Evolutionary conservation across 1,140 invertebrate genomes (phyloP).

Genomic region (Temnothorax curvispinosus): DNA sequence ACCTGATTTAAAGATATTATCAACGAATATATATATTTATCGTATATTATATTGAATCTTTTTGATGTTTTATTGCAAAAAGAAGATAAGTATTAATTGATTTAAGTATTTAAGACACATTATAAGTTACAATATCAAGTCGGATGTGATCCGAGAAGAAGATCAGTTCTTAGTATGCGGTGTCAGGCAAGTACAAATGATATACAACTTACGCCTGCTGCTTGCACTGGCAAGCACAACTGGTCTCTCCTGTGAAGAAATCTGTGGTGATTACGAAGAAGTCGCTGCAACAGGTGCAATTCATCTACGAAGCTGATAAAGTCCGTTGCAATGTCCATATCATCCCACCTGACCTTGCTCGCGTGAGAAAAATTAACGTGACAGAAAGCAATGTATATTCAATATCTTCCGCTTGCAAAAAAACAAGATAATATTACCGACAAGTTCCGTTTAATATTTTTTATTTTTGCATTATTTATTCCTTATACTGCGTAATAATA

Average conservation of each 20-base stretch:
- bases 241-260: slow-evolving; percentile 60
- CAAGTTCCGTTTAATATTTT: neutral
- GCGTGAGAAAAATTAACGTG: slow-evolving; percentile 47
- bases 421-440: neutral
- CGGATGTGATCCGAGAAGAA: slow-evolving; percentile 38
- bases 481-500: neutral
- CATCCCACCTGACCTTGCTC: slow-evolving; percentile 30
- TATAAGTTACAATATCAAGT: slow-evolving; percentile 58
- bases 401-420: neutral
- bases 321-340: slow-evolving; percentile 32
- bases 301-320: slow-evolving; percentile 29
- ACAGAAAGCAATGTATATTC: neutral
- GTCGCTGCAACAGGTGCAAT: slow-evolving; percentile 63
- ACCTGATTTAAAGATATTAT: neutral
- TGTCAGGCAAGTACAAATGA: slow-evolving; percentile 69
- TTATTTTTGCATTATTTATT: neutral
- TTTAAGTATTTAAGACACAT: slow-evolving; percentile 35
- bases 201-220: slow-evolving; percentile 65
- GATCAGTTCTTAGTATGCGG: slow-evolving; percentile 67
- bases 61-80: neutral
- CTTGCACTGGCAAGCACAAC: slow-evolving; percentile 43
- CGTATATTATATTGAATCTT: neutral
- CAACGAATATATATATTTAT: neutral
- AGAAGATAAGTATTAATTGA: neutral
- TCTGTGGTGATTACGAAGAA: slow-evolving; percentile 69